A percentile compares a stretch with the other conserved stretches of the same genome.
phyloP scores from a whole-genome alignment of 2,888 invertebrate genomes.

The Myopa testacea region DNA sequence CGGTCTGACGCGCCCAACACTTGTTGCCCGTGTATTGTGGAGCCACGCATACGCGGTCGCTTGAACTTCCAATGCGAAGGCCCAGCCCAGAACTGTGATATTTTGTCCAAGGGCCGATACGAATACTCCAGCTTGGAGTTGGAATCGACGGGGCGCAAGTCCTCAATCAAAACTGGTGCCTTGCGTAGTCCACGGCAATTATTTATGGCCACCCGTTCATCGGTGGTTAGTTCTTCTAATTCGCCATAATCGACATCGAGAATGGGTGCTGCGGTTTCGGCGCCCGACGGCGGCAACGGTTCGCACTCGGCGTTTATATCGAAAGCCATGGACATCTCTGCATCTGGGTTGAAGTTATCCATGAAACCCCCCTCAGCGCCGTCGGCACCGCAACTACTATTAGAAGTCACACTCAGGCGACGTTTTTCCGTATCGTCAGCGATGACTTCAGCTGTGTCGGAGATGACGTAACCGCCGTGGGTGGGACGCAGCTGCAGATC shows the following conservation, averaged over 20 bases:
- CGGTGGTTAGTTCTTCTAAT: conserved; percentile 67
- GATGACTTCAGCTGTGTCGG: conserved; percentile 61
- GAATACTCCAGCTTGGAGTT: conserved; percentile 77
- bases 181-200: conserved; percentile 65
- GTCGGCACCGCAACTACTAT: conserved; percentile 38
- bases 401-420: conserved; percentile 37
- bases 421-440: conserved; percentile 52
- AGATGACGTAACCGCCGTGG: conserved; percentile 63
- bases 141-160: conserved; percentile 72
- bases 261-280: conserved; percentile 48
- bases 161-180: conserved; percentile 69
- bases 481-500: conserved; percentile 58
- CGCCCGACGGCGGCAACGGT: conserved; percentile 70
- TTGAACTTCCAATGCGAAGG: conserved; percentile 85
- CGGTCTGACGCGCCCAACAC: conserved; percentile 18
- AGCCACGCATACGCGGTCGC: conserved; percentile 62
- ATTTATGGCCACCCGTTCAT: conserved; percentile 62
- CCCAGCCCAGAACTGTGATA: conserved; percentile 79
- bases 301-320: conserved; percentile 76
- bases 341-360: conserved; percentile 60
- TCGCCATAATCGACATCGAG: conserved; percentile 68
- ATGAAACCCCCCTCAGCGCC: conserved; percentile 52
- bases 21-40: conserved; percentile 44
- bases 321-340: conserved; percentile 73
- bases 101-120: conserved; percentile 72